Conservation (phyloP, 2,797 vertebrate genomes). For the Bradypodion pumilum region DNA sequence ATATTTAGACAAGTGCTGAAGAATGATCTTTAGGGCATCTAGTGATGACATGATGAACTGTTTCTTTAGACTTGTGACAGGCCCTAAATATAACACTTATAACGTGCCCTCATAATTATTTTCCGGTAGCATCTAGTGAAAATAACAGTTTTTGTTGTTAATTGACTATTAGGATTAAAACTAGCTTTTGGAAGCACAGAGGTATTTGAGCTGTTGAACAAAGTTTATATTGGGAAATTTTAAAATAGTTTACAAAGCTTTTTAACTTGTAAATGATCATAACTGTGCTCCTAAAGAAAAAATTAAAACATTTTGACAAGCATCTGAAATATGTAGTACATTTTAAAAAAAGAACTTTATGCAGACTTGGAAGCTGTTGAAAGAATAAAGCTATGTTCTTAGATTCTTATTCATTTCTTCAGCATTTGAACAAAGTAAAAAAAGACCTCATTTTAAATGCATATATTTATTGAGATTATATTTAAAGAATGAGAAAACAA, state of each 20-base stretch:
- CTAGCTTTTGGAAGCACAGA: background rate
- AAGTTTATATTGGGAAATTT: background rate
- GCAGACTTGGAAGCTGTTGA: background rate
- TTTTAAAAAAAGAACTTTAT: background rate
- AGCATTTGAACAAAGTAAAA: background rate
- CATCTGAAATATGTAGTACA: background rate
- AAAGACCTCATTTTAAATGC: background rate
- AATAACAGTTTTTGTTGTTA: no score
- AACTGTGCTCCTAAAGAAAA: background rate
- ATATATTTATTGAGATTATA: background rate
- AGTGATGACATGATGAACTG: no score
- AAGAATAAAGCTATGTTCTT: background rate
- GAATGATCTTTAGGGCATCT: no score
- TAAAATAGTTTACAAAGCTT: conserved; percentile 41
- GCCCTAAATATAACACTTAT: background rate
- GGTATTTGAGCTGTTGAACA: conserved; percentile 36
- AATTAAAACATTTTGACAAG: conserved; percentile 17
- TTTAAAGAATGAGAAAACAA: background rate
- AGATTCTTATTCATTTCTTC: background rate
- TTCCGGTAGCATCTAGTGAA: no score
- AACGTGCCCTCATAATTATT: no score
- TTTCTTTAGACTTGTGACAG: background rate
- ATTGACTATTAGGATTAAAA: background rate
- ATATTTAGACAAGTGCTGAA: no score
- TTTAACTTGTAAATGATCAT: conserved; percentile 5